A percentile compares a stretch with the other conserved stretches of the same genome.
phyloP scores from a whole-genome alignment of 2,797 vertebrate species.

The Megaceryle alcyon region DNA sequence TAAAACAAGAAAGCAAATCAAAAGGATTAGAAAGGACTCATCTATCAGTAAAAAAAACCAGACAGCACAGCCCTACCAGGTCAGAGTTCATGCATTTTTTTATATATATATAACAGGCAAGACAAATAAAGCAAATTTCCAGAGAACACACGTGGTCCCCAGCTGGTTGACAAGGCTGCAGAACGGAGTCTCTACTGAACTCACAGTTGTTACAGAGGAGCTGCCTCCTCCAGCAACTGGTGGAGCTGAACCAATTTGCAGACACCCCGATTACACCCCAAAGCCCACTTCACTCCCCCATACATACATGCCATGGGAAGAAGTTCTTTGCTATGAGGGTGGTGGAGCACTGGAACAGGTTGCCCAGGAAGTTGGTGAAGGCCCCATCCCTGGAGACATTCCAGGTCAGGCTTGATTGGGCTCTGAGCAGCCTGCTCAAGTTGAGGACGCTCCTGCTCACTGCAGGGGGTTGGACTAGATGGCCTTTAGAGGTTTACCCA shows the following conservation, averaged over 20 bases:
- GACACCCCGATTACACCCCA: neutral
- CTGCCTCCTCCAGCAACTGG: neutral
- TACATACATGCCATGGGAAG: too few species aligned
- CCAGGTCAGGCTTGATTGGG: too few species aligned
- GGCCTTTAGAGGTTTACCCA: neutral
- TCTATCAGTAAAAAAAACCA: neutral
- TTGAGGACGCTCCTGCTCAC: too few species aligned
- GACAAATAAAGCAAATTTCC: neutral
- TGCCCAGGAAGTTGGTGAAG: too few species aligned
- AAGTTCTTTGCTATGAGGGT: too few species aligned
- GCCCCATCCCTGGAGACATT: too few species aligned
- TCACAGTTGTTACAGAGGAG: neutral
- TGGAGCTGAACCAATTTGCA: neutral
- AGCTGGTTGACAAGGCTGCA: neutral
- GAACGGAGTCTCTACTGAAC: neutral
- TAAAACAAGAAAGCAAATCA: neutral
- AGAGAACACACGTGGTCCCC: neutral
- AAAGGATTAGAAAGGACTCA: neutral
- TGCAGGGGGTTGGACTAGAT: too few species aligned
- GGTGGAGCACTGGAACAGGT: too few species aligned
- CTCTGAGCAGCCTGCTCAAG: too few species aligned
- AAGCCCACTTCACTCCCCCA: neutral
- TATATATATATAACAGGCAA: neutral
- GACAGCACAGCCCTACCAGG: neutral
- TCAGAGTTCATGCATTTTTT: neutral